Conservation (phyloP, 2,113 vertebrate species). For the Galemys pyrenaicus region DNA sequence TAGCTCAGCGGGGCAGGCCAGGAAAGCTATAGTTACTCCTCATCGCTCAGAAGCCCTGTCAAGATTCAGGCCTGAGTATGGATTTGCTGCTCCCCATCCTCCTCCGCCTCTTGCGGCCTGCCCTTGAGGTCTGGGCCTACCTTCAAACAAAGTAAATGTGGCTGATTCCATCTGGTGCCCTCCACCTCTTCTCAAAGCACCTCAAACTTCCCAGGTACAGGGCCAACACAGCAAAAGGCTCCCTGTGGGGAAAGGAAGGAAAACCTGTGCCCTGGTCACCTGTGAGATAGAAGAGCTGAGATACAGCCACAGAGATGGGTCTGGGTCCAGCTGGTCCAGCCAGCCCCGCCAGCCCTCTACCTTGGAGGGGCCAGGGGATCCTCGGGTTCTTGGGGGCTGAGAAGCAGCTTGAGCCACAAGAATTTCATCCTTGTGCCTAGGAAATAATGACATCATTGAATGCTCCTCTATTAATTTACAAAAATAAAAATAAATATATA, state of each 20-base stretch:
- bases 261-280: neutral
- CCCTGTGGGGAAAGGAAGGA: neutral
- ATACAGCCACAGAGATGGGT: neutral
- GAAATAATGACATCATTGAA: neutral
- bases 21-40: neutral
- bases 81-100: neutral
- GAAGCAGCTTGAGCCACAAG: neutral
- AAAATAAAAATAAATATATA: neutral
- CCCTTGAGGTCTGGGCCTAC: neutral
- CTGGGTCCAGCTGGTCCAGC: neutral
- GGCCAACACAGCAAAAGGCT: conserved; percentile 35
- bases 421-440: neutral
- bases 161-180: neutral
- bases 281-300: neutral
- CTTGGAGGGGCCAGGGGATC: neutral
- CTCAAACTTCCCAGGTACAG: neutral
- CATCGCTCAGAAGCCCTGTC: neutral
- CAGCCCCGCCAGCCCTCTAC: no score
- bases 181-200: neutral
- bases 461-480: neutral
- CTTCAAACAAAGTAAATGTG: neutral
- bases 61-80: neutral
- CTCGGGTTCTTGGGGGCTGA: neutral
- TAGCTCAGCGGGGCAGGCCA: neutral
- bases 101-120: neutral